Evolutionary conservation across 2,888 invertebrate genomes (phyloP), one percentile per base, ranked within the genome.

Genomic region (Eupithecia centaureata): DNA sequence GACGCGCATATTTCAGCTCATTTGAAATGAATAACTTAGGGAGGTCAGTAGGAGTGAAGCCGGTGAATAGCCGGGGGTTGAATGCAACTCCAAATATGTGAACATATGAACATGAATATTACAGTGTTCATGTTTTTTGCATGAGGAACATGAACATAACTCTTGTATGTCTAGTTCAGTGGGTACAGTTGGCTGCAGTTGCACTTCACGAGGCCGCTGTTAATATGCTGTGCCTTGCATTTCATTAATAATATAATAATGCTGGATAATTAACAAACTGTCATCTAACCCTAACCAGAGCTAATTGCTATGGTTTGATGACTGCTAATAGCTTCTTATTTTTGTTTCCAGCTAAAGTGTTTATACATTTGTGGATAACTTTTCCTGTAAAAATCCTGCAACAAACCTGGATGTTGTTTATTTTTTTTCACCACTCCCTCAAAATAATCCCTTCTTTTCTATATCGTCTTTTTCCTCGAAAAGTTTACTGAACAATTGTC

Each of bases 1-100:
- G 58, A 28, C 63, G 63, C 60, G 56, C 60, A 60, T 65, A 63
- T 65, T 64, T 65, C 62, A 63, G 47, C 63, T 69, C 65, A 61
- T 69, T 66, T 66, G 65, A 56, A 60, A 69, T 69, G 65, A 66
- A 69, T 69, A 69, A 65, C 60, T 69, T 63, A 61, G 33, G 32
- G 33, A 66, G 65, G 69, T 63, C 65, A 51, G 63, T 51, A 28
- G 56, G 30, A 27, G 27, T 15, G 52, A 13, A 27, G 52, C 3
- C 47, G 22, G 47, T 12, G 51, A 52, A 27, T 27, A 52, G 52
- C 15, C 51, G 5, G 10, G 27, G 27, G 25, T 15, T 65, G 54
- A 68, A 68, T 62, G 32, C n/a, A 59, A 67, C 60, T 60, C 15
- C 33, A 42, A 64, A 28, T 61, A 35, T 60, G 51, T 22, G 47